Percentiles rank a stretch among this genome's conserved stretches.
phyloP scores from a whole-genome alignment of 2,113 vertebrate species.

The Andinoacara biseriatus region DNA sequence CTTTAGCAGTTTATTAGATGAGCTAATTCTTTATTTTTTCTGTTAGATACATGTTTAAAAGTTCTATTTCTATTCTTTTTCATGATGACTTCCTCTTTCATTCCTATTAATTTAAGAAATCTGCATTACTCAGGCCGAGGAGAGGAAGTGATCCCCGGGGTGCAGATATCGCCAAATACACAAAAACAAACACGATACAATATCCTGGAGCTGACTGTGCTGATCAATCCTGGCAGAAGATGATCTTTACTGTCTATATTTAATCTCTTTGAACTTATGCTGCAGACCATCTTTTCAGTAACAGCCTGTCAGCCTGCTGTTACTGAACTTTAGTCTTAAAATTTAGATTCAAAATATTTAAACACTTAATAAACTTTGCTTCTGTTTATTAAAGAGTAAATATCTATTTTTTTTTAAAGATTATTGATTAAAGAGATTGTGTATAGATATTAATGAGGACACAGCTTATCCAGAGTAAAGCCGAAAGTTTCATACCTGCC shows the following conservation, averaged over 20 bases:
- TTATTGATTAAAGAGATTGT: background rate
- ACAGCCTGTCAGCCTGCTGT: background rate
- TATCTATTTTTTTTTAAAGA: background rate
- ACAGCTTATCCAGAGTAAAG: too few species aligned
- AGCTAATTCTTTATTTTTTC: background rate
- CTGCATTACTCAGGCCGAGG: fast-evolving
- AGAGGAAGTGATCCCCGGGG: background rate
- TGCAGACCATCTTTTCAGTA: background rate
- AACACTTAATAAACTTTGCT: too few species aligned
- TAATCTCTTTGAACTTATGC: background rate
- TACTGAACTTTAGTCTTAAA: background rate
- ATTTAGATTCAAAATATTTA: too few species aligned
- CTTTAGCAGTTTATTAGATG: too few species aligned
- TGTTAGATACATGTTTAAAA: background rate
- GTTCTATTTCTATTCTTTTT: background rate
- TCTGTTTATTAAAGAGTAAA: background rate
- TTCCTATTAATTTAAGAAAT: background rate
- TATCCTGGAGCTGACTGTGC: too few species aligned
- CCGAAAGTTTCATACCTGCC: too few species aligned
- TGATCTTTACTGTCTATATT: too few species aligned
- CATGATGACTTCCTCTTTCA: background rate
- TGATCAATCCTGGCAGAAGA: too few species aligned
- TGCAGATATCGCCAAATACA: too few species aligned
- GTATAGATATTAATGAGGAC: background rate
- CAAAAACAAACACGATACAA: too few species aligned